Percentiles rank a stretch among this genome's conserved stretches.
These are phyloP conservation scores for Amphimallon solstitiale DNA, from an alignment of 2,888 invertebrate genomes.

Conservation along the genomic window DNA sequence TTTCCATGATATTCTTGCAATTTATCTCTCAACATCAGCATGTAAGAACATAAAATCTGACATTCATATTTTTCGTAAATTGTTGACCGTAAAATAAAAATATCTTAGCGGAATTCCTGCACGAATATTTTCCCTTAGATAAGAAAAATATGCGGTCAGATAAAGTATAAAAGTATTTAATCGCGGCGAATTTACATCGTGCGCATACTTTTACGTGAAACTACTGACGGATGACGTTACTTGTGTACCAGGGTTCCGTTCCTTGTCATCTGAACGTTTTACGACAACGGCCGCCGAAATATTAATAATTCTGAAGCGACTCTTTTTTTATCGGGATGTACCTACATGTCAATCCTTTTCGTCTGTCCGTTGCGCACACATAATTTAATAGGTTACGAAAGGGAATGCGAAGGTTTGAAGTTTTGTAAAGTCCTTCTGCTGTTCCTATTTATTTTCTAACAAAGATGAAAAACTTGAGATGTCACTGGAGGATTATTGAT, in stretches of 20 bases:
- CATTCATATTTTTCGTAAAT: conserved; percentile 18
- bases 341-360: not conserved
- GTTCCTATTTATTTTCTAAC: too few species aligned
- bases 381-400: conserved; percentile 6
- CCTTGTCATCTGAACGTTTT: conserved; percentile 1
- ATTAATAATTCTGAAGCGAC: conserved; percentile 25
- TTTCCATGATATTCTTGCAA: too few species aligned
- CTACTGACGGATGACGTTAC: conserved; percentile 10
- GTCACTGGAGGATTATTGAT: conserved; percentile 5
- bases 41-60: not conserved
- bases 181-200: conserved; percentile 29
- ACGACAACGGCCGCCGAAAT: conserved; percentile 16
- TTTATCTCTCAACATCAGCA: not conserved
- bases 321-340: conserved; percentile 10
- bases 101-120: conserved; percentile 14
- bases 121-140: conserved; percentile 21
- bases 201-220: conserved; percentile 30
- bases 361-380: not conserved
- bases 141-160: conserved; percentile 32
- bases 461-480: not conserved
- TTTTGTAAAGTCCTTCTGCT: not conserved
- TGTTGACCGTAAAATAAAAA: conserved; percentile 30
- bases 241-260: too few species aligned
- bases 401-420: conserved; percentile 5
- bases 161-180: conserved; percentile 31